Conservation (phyloP, 2,888 invertebrate species). For the Chalcis sispes region DNA sequence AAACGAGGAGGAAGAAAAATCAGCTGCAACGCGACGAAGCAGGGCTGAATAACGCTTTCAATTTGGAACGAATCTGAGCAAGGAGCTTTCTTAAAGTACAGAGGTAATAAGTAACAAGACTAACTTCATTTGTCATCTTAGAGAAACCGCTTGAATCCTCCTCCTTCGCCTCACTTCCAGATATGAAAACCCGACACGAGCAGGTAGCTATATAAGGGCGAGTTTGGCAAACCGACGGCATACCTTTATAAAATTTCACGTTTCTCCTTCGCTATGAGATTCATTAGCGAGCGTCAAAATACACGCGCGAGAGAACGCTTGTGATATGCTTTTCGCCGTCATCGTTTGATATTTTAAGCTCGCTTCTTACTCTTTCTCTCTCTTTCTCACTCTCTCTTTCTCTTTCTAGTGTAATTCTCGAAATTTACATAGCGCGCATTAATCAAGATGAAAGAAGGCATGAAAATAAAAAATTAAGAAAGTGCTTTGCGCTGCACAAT, state of each 20-base stretch:
- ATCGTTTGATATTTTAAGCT: constrained; percentile 50
- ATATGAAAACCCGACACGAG: constrained; percentile 28
- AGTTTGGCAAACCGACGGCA: background rate
- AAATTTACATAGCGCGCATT: constrained; percentile 54
- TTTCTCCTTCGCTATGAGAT: constrained; percentile 37
- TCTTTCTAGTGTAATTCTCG: constrained; percentile 30
- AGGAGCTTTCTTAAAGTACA: constrained; percentile 2
- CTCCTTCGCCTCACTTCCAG: background rate
- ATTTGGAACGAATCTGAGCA: too few relatives aligned
- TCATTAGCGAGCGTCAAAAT: constrained; percentile 54
- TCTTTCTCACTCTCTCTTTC: too few relatives aligned
- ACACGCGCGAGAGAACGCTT: background rate
- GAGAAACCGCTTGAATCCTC: background rate
- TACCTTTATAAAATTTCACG: constrained; percentile 43
- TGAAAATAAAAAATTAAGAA: constrained; percentile 7
- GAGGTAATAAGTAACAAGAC: constrained; percentile 16
- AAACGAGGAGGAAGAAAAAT: too few relatives aligned
- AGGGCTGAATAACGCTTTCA: too few relatives aligned
- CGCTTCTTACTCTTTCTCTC: too few relatives aligned
- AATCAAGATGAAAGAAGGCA: constrained; percentile 54
- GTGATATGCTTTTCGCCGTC: background rate
- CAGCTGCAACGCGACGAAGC: too few relatives aligned
- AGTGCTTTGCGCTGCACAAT: background rate
- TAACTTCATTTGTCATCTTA: constrained; percentile 46
- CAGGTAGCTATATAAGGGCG: background rate